Conservation (phyloP, 2,113 vertebrate genomes). For the Calcarius ornatus region DNA sequence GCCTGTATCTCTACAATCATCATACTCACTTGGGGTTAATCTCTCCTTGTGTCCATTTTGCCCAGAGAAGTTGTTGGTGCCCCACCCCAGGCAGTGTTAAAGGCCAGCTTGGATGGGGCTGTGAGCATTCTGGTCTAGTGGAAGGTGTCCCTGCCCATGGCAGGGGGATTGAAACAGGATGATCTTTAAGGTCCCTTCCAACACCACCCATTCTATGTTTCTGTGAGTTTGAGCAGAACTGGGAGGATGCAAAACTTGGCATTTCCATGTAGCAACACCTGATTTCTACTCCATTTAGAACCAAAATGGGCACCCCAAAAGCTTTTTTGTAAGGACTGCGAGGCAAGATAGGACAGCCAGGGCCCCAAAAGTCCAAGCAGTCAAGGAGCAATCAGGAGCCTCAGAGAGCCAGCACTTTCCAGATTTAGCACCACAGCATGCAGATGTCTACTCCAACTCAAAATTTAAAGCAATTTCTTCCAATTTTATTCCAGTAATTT, state of each 20-base stretch:
- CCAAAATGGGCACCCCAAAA: not conserved
- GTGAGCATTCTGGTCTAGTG: not conserved
- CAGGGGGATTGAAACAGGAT: no score
- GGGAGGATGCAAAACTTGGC: not conserved
- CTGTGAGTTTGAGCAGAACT: not conserved
- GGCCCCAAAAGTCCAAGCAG: not conserved
- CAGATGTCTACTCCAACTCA: not conserved
- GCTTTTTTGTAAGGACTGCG: not conserved
- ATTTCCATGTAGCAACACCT: not conserved
- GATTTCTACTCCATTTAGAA: not conserved
- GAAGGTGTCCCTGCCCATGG: not conserved
- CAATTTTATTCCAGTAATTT: not conserved
- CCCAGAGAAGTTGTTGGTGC: not conserved
- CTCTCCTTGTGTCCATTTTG: not conserved
- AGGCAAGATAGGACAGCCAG: not conserved
- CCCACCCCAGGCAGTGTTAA: not conserved
- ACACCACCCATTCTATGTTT: not conserved
- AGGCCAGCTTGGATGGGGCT: not conserved
- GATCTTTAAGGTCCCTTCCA: not conserved
- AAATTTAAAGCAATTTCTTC: not conserved
- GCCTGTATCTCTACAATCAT: not conserved
- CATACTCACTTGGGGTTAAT: not conserved
- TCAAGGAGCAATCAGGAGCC: not conserved
- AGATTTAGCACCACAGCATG: fast-evolving
- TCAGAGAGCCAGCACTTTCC: not conserved